Conservation (phyloP, 2,888 invertebrate species). For the Siphonodentalium dalli region DNA sequence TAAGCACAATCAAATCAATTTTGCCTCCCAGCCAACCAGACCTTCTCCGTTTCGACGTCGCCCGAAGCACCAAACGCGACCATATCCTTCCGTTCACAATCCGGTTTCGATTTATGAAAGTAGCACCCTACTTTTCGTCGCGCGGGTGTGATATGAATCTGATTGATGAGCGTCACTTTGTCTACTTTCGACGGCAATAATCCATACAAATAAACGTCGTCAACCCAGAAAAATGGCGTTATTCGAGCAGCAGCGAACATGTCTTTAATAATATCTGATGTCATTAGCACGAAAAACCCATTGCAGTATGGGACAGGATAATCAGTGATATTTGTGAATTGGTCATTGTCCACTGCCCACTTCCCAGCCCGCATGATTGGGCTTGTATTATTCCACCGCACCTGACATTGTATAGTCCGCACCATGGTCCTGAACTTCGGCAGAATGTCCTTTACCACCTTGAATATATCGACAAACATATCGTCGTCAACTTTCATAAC, state of each 20-base stretch:
- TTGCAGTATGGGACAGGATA: slow-evolving; percentile 60
- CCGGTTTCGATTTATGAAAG: too few relatives aligned
- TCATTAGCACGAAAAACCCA: slow-evolving; percentile 51
- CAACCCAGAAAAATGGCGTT: slow-evolving; percentile 63
- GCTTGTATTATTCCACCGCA: slow-evolving; percentile 39
- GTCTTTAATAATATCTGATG: slow-evolving; percentile 45
- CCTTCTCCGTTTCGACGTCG: too few relatives aligned
- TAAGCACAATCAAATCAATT: too few relatives aligned
- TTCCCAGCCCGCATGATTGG: slow-evolving; percentile 40
- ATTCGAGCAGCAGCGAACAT: slow-evolving; percentile 46
- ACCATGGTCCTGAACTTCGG: slow-evolving; percentile 31
- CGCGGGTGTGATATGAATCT: too few relatives aligned
- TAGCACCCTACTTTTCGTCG: too few relatives aligned
- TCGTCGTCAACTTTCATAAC: slow-evolving; percentile 53
- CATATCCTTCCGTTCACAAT: too few relatives aligned
- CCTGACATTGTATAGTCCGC: slow-evolving; percentile 40
- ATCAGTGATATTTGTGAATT: slow-evolving; percentile 43
- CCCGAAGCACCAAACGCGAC: too few relatives aligned
- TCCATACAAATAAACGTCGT: slow-evolving; percentile 61
- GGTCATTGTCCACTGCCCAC: slow-evolving; percentile 43
- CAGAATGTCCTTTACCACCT: slow-evolving; percentile 36
- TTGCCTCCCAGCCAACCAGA: too few relatives aligned
- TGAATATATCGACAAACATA: slow-evolving; percentile 49
- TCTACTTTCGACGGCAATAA: too few relatives aligned
- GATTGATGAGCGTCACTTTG: too few relatives aligned